phyloP scores from a whole-genome alignment of 2,888 invertebrate species.

The Pecten maximus region DNA sequence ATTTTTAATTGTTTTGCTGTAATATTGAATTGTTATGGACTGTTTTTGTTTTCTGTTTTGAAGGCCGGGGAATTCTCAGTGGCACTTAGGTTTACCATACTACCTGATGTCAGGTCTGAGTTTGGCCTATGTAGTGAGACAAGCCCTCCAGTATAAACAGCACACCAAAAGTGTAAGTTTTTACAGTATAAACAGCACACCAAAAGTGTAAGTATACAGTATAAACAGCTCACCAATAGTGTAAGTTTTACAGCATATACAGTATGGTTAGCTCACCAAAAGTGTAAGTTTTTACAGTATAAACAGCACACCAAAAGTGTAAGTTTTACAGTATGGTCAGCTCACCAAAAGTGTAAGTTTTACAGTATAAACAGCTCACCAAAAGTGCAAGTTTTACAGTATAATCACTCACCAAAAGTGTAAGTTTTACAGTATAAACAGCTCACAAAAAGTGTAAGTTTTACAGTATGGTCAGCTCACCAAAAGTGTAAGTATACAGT shows the following conservation, averaged over 20 bases:
- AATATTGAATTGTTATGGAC: neutral
- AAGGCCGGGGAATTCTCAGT: conserved; percentile 70
- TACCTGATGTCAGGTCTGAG: conserved; percentile 70
- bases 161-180: conserved; percentile 58
- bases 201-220: neutral
- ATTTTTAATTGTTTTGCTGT: too few species aligned
- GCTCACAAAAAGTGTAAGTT: neutral
- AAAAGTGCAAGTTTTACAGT: conserved; percentile 41
- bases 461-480: neutral
- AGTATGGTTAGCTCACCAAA: conserved; percentile 54
- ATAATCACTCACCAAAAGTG: conserved; percentile 63
- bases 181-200: neutral
- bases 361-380: neutral
- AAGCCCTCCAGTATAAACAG: conserved; percentile 65
- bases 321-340: neutral
- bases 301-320: conserved; percentile 22
- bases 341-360: neutral
- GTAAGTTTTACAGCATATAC: neutral
- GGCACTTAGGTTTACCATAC: conserved; percentile 72
- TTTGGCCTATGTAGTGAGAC: conserved; percentile 66
- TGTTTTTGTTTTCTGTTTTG: conserved; percentile 27
- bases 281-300: neutral
- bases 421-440: conserved; percentile 35
- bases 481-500: conserved; percentile 42
- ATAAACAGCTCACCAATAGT: neutral